Percentiles rank a stretch among this genome's conserved stretches.
These are phyloP conservation scores for Camponotus vicinus DNA, from an alignment of 1,140 invertebrate species.

Conservation along the genomic window DNA sequence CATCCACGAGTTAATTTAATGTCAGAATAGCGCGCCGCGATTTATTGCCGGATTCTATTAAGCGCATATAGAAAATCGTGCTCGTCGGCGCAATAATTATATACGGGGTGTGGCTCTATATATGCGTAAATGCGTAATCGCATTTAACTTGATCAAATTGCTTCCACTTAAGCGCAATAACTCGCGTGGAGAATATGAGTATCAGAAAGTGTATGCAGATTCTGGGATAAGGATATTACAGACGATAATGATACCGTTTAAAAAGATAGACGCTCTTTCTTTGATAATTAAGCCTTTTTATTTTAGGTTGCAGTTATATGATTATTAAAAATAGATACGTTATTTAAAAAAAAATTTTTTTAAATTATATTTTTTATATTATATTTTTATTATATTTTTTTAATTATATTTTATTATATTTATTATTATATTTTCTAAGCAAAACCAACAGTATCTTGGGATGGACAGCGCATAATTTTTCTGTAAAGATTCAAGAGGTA, in stretches of 20 bases:
- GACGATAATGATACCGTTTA: neutral
- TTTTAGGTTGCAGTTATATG: slow-evolving; percentile 1
- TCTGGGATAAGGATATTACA: slow-evolving; percentile 21
- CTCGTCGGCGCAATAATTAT: slow-evolving; percentile 48
- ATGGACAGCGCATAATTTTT: neutral
- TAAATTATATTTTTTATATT: neutral
- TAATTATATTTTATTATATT: too few species aligned
- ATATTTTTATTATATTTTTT: neutral
- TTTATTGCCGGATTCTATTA: slow-evolving; percentile 57
- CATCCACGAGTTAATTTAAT: slow-evolving; percentile 56
- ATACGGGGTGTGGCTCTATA: slow-evolving; percentile 8
- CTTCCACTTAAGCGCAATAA: slow-evolving; percentile 44
- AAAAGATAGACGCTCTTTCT: neutral
- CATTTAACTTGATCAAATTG: slow-evolving; percentile 45
- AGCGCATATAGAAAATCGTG: slow-evolving; percentile 47
- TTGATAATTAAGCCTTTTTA: neutral
- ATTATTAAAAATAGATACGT: neutral
- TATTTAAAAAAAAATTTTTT: neutral
- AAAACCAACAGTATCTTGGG: neutral
- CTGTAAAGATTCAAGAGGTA: neutral
- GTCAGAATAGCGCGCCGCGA: slow-evolving; percentile 49
- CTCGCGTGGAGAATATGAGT: neutral
- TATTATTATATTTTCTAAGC: neutral
- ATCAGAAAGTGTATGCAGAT: slow-evolving; percentile 2
- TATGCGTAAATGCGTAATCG: slow-evolving; percentile 38